phyloP scores from a whole-genome alignment of 2,797 vertebrate species.

The Silurus lanzhouensis region DNA sequence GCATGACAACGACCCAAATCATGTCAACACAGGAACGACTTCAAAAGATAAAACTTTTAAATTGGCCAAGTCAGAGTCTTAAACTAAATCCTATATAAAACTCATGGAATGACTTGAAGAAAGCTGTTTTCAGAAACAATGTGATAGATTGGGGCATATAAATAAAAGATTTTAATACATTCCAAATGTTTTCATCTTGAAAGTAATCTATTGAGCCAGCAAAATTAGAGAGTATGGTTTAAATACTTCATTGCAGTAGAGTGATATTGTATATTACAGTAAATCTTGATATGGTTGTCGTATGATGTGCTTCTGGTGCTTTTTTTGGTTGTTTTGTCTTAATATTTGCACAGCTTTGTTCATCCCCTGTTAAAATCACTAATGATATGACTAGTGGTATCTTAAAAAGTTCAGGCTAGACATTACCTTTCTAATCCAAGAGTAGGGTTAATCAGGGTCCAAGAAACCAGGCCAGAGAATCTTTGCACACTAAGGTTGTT shows the following conservation, averaged over 20 bases:
- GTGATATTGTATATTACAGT: neutral
- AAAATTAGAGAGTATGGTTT: neutral
- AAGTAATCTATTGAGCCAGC: too few species aligned
- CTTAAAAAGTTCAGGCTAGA: constrained; percentile 45
- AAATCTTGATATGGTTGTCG: neutral
- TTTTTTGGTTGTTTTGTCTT: neutral
- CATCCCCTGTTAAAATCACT: constrained; percentile 9
- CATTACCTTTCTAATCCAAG: constrained; percentile 58
- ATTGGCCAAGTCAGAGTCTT: neutral
- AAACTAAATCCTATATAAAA: neutral
- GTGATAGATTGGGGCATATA: neutral
- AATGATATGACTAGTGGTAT: neutral
- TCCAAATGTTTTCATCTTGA: too few species aligned
- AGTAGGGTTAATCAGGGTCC: constrained; percentile 5
- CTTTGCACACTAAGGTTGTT: constrained; percentile 65
- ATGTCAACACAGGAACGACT: neutral
- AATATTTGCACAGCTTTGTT: constrained; percentile 22
- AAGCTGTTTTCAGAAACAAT: neutral
- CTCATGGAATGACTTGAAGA: neutral
- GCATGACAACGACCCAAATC: neutral
- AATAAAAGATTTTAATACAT: too few species aligned
- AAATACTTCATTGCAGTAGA: neutral
- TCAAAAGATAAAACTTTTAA: neutral
- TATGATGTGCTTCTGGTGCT: neutral
- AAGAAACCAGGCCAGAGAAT: constrained; percentile 19